Percentiles rank a stretch among this genome's conserved stretches.
Conservation (phyloP, 2,113 vertebrate species). For the Chaetorhynchus papuensis region DNA sequence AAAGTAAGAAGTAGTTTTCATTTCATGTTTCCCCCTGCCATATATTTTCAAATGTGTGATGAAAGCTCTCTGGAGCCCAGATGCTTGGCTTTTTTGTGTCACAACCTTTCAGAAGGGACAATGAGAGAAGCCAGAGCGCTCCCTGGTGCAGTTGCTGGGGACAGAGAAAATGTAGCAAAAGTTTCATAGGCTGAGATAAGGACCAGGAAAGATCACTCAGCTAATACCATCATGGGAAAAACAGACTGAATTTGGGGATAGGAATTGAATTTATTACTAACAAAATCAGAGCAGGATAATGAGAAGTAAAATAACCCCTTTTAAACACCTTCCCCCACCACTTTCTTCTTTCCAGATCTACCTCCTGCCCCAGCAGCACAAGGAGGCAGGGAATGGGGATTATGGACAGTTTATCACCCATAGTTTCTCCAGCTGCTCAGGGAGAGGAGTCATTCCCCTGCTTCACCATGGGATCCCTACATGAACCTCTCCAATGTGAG, state of each 20-base stretch:
- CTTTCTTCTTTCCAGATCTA: not conserved
- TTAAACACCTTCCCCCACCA: not conserved
- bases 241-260: not conserved
- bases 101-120: not conserved
- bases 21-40: not conserved
- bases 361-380: not conserved
- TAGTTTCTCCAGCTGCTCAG: not conserved
- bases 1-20: not conserved
- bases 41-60: not conserved
- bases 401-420: not conserved
- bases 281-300: no score
- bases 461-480: not conserved
- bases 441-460: not conserved
- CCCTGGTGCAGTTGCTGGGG: not conserved
- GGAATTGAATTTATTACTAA: no score
- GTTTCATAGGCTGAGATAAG: not conserved
- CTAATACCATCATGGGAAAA: not conserved
- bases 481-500: no score
- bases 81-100: not conserved
- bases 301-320: no score
- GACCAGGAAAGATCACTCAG: not conserved
- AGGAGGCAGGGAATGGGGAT: not conserved
- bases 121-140: not conserved
- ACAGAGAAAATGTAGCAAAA: not conserved
- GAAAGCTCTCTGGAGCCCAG: not conserved